Evolutionary conservation across 2,113 vertebrate species (phyloP).

Genomic region (Ctenodactylus gundi): DNA sequence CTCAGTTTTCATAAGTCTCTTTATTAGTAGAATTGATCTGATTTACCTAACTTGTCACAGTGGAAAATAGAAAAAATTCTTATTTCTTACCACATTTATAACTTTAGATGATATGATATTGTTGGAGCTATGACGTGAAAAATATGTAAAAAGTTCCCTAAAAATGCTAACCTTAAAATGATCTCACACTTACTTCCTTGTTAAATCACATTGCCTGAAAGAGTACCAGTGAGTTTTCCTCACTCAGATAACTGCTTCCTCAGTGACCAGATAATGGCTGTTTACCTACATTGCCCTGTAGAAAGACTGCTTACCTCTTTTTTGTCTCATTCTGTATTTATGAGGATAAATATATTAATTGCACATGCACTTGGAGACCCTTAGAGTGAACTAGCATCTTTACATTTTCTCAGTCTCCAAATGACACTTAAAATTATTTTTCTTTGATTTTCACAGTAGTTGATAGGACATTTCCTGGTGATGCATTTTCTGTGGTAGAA

Average conservation of each 20-base stretch:
- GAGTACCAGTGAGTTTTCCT: background rate
- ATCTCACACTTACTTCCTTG: background rate
- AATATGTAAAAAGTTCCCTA: background rate
- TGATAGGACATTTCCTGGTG: conserved; percentile 12
- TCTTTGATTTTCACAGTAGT: background rate
- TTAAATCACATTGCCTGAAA: background rate
- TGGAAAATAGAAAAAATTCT: conserved; percentile 23
- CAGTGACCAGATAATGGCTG: background rate
- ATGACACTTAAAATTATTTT: conserved; percentile 30
- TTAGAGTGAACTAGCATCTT: background rate
- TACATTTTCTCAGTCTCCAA: background rate
- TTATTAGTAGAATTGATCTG: background rate
- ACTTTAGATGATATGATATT: background rate
- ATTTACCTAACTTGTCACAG: background rate
- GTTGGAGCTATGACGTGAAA: background rate
- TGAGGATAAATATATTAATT: background rate
- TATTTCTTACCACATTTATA: background rate
- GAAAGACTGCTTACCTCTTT: conserved; percentile 11
- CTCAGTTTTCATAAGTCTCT: background rate
- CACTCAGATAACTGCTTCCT: background rate
- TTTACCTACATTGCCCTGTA: background rate
- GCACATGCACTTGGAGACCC: background rate
- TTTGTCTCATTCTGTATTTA: background rate
- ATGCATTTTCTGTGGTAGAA: conserved; percentile 1
- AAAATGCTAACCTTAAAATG: background rate